A percentile compares a stretch with the other conserved stretches of the same genome.
phyloP scores from a whole-genome alignment of 53 echinoderm and acorn worm species.

The Arbacia lixula region DNA sequence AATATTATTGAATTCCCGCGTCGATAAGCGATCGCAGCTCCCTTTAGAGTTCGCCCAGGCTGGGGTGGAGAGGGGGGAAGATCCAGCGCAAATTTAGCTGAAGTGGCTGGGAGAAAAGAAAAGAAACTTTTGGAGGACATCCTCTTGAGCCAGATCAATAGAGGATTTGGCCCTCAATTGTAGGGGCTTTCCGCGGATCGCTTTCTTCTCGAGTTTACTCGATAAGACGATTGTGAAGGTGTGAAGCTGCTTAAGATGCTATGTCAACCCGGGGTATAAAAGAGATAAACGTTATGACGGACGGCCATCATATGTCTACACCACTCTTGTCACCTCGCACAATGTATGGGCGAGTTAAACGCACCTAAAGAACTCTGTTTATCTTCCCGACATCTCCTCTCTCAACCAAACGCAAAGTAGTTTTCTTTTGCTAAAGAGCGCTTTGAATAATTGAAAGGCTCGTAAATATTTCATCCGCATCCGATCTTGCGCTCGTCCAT shows the following conservation, averaged over 20 bases:
- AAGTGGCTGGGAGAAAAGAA: background rate
- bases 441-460: conserved; percentile 16
- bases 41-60: background rate
- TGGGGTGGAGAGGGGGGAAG: background rate
- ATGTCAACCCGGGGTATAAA: conserved; percentile 30
- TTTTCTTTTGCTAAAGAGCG: conserved; percentile 39
- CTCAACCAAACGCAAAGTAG: conserved; percentile 11
- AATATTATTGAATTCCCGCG: conserved; percentile 21
- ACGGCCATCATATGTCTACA: background rate
- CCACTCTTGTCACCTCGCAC: conserved; percentile 16
- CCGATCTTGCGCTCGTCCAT: no score
- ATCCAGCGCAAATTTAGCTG: background rate
- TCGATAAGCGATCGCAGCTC: conserved; percentile 24
- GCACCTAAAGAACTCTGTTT: conserved; percentile 41
- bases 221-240: conserved; percentile 51
- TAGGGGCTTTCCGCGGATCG: conserved; percentile 12
- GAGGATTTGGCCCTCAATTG: conserved; percentile 29
- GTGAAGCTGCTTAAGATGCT: conserved; percentile 28
- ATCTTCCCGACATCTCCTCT: conserved; percentile 1
- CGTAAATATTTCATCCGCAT: conserved; percentile 31
- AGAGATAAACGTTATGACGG: conserved; percentile 30
- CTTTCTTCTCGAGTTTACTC: conserved; percentile 5
- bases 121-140: conserved; percentile 51
- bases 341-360: conserved; percentile 38
- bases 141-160: conserved; percentile 34